phyloP scores from a whole-genome alignment of 1,140 invertebrate genomes.

The Aphelinus certus region DNA sequence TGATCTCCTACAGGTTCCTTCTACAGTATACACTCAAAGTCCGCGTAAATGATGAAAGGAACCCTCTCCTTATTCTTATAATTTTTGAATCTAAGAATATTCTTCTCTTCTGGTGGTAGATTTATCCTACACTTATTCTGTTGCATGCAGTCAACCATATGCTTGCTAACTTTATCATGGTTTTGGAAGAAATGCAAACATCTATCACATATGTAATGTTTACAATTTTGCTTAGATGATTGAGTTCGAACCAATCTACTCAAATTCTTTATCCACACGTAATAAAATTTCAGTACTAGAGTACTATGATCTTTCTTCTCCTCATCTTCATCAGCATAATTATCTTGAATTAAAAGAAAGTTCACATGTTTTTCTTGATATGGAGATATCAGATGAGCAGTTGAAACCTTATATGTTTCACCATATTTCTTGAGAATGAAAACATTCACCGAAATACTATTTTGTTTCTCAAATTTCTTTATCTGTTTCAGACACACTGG shows the following conservation, averaged over 20 bases:
- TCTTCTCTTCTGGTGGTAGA: background rate
- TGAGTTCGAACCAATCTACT: too few relatives aligned
- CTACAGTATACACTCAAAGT: conserved; percentile 6
- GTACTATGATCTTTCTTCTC: background rate
- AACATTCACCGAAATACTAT: conserved; percentile 47
- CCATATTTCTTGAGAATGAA: conserved; percentile 28
- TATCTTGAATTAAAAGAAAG: background rate
- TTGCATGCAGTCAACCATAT: background rate
- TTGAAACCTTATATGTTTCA: background rate
- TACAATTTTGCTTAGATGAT: background rate
- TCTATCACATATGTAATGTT: background rate
- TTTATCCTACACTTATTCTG: background rate
- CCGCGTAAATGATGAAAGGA: background rate
- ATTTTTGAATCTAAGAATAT: conserved; percentile 6
- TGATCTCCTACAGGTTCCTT: background rate
- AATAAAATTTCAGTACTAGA: too few relatives aligned
- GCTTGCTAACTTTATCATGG: background rate
- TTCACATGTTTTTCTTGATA: background rate
- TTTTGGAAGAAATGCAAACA: conserved; percentile 2
- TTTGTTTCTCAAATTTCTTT: conserved; percentile 24
- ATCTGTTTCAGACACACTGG: background rate
- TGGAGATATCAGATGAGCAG: conserved; percentile 1
- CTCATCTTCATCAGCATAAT: background rate
- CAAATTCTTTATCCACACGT: too few relatives aligned
- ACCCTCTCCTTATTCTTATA: background rate